Evolutionary conservation across 2,888 invertebrate species (phyloP).

Genomic region (Tricholauxania praeusta): DNA sequence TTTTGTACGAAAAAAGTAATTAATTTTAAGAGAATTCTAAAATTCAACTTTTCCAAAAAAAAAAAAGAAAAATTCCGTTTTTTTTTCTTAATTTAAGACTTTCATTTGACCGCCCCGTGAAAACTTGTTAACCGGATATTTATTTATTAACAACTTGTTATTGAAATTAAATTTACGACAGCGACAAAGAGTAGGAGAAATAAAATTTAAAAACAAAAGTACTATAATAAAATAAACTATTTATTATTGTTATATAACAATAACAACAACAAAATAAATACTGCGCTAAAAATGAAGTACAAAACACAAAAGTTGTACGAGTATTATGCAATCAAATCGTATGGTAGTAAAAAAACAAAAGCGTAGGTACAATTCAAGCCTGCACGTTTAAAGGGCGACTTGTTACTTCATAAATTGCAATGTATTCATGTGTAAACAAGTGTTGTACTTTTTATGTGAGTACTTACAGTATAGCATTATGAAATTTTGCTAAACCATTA

Average conservation of each 20-base stretch:
- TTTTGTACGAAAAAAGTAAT: no score
- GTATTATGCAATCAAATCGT: neutral
- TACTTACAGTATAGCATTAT: no score
- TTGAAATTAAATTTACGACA: neutral
- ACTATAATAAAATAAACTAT: neutral
- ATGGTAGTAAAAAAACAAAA: neutral
- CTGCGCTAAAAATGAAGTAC: neutral
- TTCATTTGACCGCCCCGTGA: slow-evolving; percentile 33
- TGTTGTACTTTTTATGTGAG: no score
- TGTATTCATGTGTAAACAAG: no score
- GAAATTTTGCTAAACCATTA: no score
- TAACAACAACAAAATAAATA: neutral
- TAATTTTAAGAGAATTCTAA: no score
- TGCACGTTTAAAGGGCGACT: no score
- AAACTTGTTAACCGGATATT: slow-evolving; percentile 7
- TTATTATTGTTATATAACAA: neutral
- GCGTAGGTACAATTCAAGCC: no score
- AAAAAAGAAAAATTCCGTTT: no score
- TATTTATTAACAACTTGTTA: slow-evolving; percentile 1
- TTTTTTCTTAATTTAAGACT: slow-evolving; percentile 2
- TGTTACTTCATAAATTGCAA: no score
- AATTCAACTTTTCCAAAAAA: no score
- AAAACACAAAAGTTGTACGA: no score
- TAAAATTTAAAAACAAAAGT: neutral
- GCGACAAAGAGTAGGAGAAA: neutral